These are phyloP conservation scores for Platysteira castanea DNA, from an alignment of 2,113 vertebrate species.

Conservation along the genomic window DNA sequence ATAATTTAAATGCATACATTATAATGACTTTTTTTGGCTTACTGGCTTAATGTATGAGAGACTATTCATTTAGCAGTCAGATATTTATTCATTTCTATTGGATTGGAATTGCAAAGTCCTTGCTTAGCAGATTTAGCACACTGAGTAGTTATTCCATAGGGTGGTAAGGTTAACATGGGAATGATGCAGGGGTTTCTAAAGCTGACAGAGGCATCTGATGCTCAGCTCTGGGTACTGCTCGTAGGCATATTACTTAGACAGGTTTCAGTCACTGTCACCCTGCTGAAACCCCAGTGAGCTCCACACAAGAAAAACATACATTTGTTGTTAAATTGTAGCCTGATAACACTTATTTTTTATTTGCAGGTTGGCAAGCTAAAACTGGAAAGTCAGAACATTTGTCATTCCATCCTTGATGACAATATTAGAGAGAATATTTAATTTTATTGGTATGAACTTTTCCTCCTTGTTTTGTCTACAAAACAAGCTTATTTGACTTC, in stretches of 20 bases:
- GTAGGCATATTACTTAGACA: not conserved
- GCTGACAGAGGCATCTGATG: conserved; percentile 34
- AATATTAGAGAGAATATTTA: not conserved
- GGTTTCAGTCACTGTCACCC: not conserved
- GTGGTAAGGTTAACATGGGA: conserved; percentile 1
- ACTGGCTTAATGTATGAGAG: conserved; percentile 2
- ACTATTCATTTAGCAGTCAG: conserved; percentile 46
- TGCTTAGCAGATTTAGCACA: conserved; percentile 1
- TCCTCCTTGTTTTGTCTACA: not conserved
- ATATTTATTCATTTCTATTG: conserved; percentile 45
- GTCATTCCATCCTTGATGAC: not conserved
- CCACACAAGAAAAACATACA: not conserved
- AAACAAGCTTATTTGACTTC: not conserved
- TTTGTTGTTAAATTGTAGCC: not conserved
- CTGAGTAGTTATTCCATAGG: not conserved
- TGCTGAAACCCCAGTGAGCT: not conserved
- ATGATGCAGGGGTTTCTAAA: not conserved
- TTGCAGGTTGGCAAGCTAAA: not conserved
- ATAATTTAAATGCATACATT: conserved; percentile 58
- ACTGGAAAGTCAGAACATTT: not conserved
- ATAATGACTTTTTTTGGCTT: conserved; percentile 32
- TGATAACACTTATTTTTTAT: accelerated
- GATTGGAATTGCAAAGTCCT: conserved; percentile 39
- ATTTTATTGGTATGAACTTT: not conserved
- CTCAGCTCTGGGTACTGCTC: not conserved